Conservation (phyloP, 1,140 invertebrate genomes). For the Cepaea nemoralis region DNA sequence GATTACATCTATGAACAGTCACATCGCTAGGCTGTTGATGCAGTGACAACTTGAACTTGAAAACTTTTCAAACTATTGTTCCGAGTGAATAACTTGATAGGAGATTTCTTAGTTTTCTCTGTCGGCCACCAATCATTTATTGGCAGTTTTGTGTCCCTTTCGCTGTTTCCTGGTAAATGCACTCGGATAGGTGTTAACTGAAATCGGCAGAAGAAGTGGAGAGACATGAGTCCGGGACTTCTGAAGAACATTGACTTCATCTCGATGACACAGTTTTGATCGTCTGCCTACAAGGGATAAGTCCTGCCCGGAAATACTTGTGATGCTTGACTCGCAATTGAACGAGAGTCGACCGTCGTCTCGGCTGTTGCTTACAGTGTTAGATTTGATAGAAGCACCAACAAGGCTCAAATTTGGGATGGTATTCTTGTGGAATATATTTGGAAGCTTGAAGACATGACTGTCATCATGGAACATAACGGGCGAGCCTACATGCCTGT, state of each 20-base stretch:
- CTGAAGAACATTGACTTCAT: neutral
- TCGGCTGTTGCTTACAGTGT: neutral
- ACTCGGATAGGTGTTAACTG: neutral
- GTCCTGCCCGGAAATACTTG: neutral
- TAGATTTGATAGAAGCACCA: neutral
- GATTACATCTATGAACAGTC: too few species aligned
- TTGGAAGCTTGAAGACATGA: neutral
- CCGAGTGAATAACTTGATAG: too few species aligned
- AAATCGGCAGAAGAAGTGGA: neutral
- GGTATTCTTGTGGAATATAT: neutral
- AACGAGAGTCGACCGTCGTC: neutral
- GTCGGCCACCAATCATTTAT: too few species aligned
- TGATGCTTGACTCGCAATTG: neutral
- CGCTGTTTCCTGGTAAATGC: too few species aligned
- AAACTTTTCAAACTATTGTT: too few species aligned
- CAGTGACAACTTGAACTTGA: too few species aligned
- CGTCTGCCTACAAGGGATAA: neutral
- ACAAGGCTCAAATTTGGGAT: neutral
- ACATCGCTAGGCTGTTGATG: too few species aligned
- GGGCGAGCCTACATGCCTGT: too few species aligned
- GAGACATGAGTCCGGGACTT: neutral
- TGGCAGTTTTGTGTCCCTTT: too few species aligned
- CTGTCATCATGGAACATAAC: neutral
- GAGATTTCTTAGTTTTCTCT: too few species aligned
- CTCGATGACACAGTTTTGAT: neutral